A percentile compares a stretch with the other conserved stretches of the same genome.
Evolutionary conservation across 2,888 invertebrate species (phyloP).

Genomic region (Mystacides longicornis): DNA sequence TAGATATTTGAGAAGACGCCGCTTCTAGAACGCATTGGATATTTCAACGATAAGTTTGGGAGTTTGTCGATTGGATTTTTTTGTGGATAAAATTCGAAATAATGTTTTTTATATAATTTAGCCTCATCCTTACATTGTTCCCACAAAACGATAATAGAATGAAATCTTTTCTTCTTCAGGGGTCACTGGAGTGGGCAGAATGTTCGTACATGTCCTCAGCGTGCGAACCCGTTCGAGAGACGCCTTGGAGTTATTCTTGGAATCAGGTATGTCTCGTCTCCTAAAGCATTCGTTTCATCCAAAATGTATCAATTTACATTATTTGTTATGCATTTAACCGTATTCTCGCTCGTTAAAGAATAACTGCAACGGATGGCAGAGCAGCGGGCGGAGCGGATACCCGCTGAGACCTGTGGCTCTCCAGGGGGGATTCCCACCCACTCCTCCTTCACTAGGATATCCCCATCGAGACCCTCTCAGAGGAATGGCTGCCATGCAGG

Average conservation of each 20-base stretch:
- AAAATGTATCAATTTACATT: background rate
- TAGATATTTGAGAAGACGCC: no score
- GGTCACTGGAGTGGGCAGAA: slow-evolving; percentile 16
- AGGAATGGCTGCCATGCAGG: slow-evolving; percentile 24
- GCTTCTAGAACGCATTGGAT: no score
- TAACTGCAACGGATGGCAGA: slow-evolving; percentile 13
- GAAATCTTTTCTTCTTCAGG: slow-evolving; percentile 4
- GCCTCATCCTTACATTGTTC: no score
- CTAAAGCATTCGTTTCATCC: background rate
- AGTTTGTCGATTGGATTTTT: no score
- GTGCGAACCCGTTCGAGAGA: slow-evolving; percentile 5
- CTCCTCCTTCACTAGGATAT: slow-evolving; percentile 3
- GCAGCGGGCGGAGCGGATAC: slow-evolving; percentile 7
- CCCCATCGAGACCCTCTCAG: slow-evolving; percentile 31
- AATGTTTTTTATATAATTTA: no score
- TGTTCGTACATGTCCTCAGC: slow-evolving; percentile 7
- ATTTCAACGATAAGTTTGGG: no score
- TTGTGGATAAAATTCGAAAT: no score
- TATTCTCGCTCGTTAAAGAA: no score
- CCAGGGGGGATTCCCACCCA: slow-evolving; percentile 11
- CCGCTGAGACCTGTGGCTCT: slow-evolving; percentile 15
- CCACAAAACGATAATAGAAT: no score
- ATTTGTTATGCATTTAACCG: background rate
- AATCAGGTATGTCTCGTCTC: no score
- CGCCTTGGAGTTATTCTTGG: slow-evolving; percentile 18